Percentiles rank a stretch among this genome's conserved stretches.
Conservation (phyloP, 2,797 vertebrate genomes). For the Semotilus atromaculatus region DNA sequence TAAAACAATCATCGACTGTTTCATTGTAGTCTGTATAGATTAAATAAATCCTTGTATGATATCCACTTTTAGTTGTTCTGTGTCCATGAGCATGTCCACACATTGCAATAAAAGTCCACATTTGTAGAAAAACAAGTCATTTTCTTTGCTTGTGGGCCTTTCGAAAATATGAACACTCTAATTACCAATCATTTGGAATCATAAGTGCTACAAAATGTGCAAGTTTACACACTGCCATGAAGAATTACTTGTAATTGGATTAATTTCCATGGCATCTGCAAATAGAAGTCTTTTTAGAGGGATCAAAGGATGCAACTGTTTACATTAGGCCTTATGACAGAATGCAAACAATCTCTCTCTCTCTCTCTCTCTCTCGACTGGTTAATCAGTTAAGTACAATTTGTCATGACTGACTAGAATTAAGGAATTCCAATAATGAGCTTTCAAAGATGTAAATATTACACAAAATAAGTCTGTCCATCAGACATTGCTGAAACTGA, state of each 20-base stretch:
- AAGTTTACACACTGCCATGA: not conserved
- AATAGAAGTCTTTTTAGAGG: not conserved
- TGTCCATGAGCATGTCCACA: conserved; percentile 43
- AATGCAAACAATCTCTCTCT: not conserved
- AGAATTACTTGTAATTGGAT: not conserved
- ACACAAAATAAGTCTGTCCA: not conserved
- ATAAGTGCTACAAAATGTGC: not conserved
- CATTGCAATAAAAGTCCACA: conserved; percentile 71
- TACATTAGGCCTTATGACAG: not conserved
- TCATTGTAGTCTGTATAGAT: conserved; percentile 33
- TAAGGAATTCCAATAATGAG: not conserved
- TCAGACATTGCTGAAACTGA: conserved; percentile 1
- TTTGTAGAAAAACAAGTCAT: conserved; percentile 68
- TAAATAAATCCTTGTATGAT: conserved; percentile 15
- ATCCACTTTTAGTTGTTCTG: conserved; percentile 29
- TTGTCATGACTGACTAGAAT: not conserved
- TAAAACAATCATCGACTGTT: conserved; percentile 24
- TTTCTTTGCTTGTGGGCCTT: conserved; percentile 10
- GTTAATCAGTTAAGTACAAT: not conserved
- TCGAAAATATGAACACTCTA: not conserved
- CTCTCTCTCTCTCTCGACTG: not conserved
- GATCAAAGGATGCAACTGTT: not conserved
- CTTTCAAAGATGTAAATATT: not conserved
- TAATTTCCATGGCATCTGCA: not conserved
- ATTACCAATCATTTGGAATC: not conserved